Base-by-base conservation (phyloP, 2,888 invertebrate species). In the Proisotoma minuta region DNA sequence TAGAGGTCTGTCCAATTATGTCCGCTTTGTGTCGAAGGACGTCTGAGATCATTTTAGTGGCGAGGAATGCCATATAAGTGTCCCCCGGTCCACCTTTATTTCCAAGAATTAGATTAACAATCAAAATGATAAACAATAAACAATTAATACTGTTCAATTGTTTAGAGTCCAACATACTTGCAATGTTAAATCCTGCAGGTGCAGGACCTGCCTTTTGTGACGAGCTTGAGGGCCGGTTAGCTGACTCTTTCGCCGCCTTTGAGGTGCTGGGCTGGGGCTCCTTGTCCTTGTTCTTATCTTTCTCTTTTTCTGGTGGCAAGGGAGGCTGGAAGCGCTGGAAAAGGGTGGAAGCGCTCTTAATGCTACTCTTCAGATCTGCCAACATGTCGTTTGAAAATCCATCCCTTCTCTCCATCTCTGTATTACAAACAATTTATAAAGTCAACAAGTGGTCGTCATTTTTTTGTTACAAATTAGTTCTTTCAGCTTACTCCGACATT, bases 31-130 rank as follows among this genome's bases (percentile, higher is more conserved):
- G 34, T n/a, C 62, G 59, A 40, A 70, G 51, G 28, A 64, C 59
- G 4, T 43, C 59, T 5, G 67, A 63, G 12, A 57, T 53, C 39
- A 60, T 62, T 56, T 63, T 61, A 1, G 70, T 59, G 27, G 65
- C 64, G 1, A 68, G 24, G 52, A 63, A 68, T 1, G 65, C 65
- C 48, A 68, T 51, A 49, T 63, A 62, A 58, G 65, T 58, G 12
- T 70, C 69, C 10, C 62, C 56, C 12, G 66, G 65, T 15, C 65
- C 66, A 28, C 65, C 61, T 63, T 24, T 29, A 23, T 61, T 50
- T 43, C 24, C 51, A 2, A n/a, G n/a, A n/a, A n/a, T n/a, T n/a
- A n/a, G n/a, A n/a, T n/a, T n/a, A n/a, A n/a, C n/a, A n/a, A n/a
- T n/a, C n/a, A n/a, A n/a, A n/a, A n/a, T n/a, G n/a, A n/a, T n/a